Evolutionary conservation across 2,797 vertebrate genomes (phyloP), one percentile per base, ranked within the genome.

Genomic region (Characodon lateralis): DNA sequence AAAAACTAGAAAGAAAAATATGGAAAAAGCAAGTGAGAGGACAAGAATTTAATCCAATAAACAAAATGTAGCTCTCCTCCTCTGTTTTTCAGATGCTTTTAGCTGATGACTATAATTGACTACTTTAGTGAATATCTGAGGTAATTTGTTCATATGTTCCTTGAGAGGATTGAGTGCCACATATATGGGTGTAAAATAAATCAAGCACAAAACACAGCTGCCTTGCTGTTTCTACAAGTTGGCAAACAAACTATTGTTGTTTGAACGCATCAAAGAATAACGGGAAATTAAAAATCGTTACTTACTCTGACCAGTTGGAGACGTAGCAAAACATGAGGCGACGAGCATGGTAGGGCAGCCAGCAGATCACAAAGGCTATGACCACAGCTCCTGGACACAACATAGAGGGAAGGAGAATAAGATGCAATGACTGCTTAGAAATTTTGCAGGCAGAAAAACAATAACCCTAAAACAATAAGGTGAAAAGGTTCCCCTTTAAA

Each of bases 251-350:
- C 31, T 9, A 20, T 12, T 35, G 13, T 24, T 53, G 41, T 22
- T 41, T 73, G 13, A 6, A 28, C 51, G 10, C 41, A 41, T 28
- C 39, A 73, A 43, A 78, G n/a, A 20, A 16, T 3, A 24, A 68
- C 46, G 7, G 7, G 16, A 8, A 73, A 65, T 53, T 50, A 65
- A 58, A 70, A 56, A 74, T 46, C 8, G 1, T 78, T 88, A 98
- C 98, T 99, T 89, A 99, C 98, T 95, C 89, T 65, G 97, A 95
- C 98, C 98, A 99, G 2, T 96, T 87, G 0, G 96, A 95, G 58
- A 97, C 59, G 0, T 98, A 99, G 95, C 97, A 99, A 83, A 96
- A 99, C 98, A 99, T 99, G 88, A 99, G 96, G 0, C 98, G 96
- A 6, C 98, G 96, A 0, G 95, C 90, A 8, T 99, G 97, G 87